Base-by-base conservation (phyloP, 2,113 vertebrate genomes). In the Collichthys lucidus region DNA sequence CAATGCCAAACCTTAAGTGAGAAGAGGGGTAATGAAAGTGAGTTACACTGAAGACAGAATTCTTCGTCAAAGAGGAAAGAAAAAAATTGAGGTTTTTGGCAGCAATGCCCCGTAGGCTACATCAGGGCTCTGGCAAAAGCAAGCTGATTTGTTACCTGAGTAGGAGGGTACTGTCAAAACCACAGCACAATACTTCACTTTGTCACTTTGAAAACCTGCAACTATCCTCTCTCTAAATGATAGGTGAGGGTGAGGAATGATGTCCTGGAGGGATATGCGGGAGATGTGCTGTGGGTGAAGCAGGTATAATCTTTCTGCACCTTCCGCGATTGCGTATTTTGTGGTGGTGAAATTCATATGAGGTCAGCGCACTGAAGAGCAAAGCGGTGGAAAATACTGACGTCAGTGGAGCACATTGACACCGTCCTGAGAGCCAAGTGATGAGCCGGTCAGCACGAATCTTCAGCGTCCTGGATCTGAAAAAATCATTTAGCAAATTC, bases 151-250 rank as follows among this genome's bases (percentile, higher is more conserved):
- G 49, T 88, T 79, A 56, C 24, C 57, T 20, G 26, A 67, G 83
- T 40, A 64, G 68, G 74, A 83, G 63, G 64, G 61, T 31, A 20
- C 68, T 4, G 61, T 82, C 50, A 73, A 67, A 87, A 74, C 49
- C 65, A 50, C 52, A 44, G 26, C 66, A 70, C 74, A 78, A 52
- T 40, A 29, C 67, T 62, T 80, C 79, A 87, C 62, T 86, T 56
- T 79, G 75, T 89, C 77, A 86, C 56, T 73, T 52, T 88, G 83
- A 83, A 88, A 88, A 79, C 79, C 84, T 73, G 24, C 60, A 90
- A 85, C 81, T 88, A 74, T 80, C 61, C 29, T 44, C 26, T 5
- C 20, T 26, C 5, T 35, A 72, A 88, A 88, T 84, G 84, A 88
- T 59, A 87, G 77, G 80, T 67, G 77, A 61, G 75, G 73, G 15